A percentile compares a stretch with the other conserved stretches of the same genome.
These are phyloP conservation scores for Sebastes kiyomatsui DNA, from an alignment of 2,797 vertebrate species.

Conservation along the genomic window DNA sequence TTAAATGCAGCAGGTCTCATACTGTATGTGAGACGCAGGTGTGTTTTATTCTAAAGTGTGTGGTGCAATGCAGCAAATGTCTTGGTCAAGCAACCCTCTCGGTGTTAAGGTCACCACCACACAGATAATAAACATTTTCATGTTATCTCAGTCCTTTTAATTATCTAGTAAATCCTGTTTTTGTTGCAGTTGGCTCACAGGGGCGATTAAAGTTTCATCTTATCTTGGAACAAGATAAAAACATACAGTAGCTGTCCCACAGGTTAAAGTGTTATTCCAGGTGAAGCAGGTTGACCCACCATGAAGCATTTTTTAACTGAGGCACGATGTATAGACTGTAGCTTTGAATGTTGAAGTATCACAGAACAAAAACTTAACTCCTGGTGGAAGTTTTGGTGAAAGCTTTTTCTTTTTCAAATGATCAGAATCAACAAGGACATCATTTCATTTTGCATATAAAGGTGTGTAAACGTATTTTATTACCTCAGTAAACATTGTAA, in stretches of 20 bases:
- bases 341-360: not conserved
- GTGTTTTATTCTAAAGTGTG: slow-evolving; percentile 3
- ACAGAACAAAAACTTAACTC: not conserved
- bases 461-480: no score
- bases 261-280: slow-evolving; percentile 11
- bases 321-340: not conserved
- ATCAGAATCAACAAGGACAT: not conserved
- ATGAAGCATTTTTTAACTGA: not conserved
- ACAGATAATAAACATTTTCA: not conserved
- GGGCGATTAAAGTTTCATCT: slow-evolving; percentile 26
- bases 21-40: not conserved
- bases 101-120: not conserved
- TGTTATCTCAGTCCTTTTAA: not conserved
- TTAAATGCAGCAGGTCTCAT: not conserved
- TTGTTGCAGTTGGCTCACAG: not conserved
- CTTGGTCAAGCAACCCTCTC: not conserved
- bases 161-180: not conserved
- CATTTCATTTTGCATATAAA: no score
- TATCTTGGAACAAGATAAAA: slow-evolving; percentile 31
- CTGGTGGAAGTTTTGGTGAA: not conserved
- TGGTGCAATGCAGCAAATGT: slow-evolving; percentile 47
- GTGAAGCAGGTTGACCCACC: not conserved
- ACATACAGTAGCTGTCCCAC: slow-evolving; percentile 3
- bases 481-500: no score
- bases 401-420: not conserved